These are phyloP conservation scores for Andrena trimmerana DNA, from an alignment of 2,888 invertebrate species.

Conservation along the genomic window DNA sequence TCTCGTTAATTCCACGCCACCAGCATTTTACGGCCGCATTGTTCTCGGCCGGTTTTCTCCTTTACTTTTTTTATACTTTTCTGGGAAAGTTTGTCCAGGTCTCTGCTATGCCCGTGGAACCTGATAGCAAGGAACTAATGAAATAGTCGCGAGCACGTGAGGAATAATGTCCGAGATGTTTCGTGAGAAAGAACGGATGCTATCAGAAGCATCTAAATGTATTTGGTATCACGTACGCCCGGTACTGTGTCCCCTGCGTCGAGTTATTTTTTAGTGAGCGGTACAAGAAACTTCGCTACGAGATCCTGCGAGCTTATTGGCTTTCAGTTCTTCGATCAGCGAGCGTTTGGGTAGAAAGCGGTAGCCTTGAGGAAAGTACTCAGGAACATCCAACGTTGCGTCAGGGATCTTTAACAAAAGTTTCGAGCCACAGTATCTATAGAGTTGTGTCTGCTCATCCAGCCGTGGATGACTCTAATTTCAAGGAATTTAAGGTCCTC, in stretches of 20 bases:
- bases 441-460: slow-evolving; percentile 3
- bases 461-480: slow-evolving; percentile 4
- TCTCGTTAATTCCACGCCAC: slow-evolving; percentile 41
- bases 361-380: too few species aligned
- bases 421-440: neutral
- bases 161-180: neutral
- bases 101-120: neutral
- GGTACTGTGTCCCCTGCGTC: too few species aligned
- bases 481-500: slow-evolving; percentile 16
- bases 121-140: neutral
- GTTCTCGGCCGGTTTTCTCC: neutral
- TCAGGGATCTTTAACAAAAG: neutral
- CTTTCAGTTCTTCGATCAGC: too few species aligned
- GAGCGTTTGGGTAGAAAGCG: too few species aligned
- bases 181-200: neutral
- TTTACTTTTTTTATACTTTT: slow-evolving; percentile 8
- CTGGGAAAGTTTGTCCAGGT: neutral
- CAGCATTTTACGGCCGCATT: slow-evolving; percentile 18
- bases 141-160: neutral
- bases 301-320: too few species aligned
- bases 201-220: too few species aligned
- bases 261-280: too few species aligned
- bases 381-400: too few species aligned
- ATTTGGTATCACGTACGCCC: too few species aligned
- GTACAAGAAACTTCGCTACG: too few species aligned